Evolutionary conservation across 2,113 vertebrate species (phyloP).

Genomic region (Xerus inauris): DNA sequence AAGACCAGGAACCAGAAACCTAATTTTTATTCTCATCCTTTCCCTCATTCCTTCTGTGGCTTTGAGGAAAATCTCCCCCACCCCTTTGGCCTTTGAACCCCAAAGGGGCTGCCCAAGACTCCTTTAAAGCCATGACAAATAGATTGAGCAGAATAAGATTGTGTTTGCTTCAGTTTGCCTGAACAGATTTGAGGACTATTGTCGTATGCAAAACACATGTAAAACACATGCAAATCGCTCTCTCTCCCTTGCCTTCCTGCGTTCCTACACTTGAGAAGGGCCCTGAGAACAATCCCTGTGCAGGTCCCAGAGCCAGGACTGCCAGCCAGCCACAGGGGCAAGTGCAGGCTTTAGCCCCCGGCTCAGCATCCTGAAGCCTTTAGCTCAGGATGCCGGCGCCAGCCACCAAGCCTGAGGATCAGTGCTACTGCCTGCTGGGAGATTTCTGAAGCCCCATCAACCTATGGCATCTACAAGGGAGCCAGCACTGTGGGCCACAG

Average conservation of each 20-base stretch:
- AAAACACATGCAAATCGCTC: neutral
- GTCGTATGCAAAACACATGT: neutral
- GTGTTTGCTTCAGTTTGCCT: neutral
- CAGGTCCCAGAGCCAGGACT: neutral
- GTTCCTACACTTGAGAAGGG: neutral
- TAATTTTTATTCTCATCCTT: neutral
- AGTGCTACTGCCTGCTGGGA: neutral
- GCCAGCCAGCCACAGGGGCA: neutral
- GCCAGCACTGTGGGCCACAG: rapidly evolving
- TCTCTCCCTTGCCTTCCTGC: neutral
- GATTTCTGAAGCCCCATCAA: neutral
- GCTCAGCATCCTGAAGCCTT: too few species aligned
- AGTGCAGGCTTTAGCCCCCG: neutral
- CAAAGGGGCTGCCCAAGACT: neutral
- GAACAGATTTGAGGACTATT: neutral
- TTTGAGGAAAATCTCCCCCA: neutral
- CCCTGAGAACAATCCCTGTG: neutral
- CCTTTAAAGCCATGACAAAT: neutral
- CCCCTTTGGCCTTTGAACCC: neutral
- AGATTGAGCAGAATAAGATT: neutral
- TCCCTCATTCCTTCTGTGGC: neutral
- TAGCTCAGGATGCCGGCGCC: neutral
- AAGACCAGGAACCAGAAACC: neutral
- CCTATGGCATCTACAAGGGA: neutral
- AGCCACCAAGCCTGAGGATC: rapidly evolving